A percentile compares a stretch with the other conserved stretches of the same genome.
Conservation (phyloP, 2,113 vertebrate species). For the Elaphurus davidianus region DNA sequence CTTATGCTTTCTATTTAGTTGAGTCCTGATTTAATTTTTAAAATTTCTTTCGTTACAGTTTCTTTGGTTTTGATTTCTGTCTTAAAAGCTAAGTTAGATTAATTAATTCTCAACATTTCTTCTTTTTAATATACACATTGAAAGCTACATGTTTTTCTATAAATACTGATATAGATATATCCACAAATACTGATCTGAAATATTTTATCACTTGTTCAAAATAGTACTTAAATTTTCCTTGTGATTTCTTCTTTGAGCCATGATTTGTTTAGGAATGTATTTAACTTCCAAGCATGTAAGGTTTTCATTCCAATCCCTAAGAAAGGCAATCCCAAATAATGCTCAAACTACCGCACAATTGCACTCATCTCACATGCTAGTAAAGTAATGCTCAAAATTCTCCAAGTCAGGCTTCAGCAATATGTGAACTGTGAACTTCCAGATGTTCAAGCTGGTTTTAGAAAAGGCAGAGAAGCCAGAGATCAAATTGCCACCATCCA, state of each 20-base stretch:
- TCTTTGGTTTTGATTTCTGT: background rate
- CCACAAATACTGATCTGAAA: background rate
- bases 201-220: background rate
- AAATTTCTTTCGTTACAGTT: background rate
- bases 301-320: no score
- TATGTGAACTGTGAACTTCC: no score
- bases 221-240: background rate
- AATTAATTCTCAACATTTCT: background rate
- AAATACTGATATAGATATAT: background rate
- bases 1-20: background rate
- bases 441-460: no score
- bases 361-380: no score
- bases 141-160: background rate
- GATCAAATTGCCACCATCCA: no score
- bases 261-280: background rate
- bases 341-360: no score
- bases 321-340: no score
- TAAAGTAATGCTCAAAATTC: no score
- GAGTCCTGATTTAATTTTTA: background rate
- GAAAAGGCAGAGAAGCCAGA: no score
- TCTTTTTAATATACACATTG: background rate
- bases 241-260: background rate
- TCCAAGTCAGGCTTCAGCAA: no score
- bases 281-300: background rate
- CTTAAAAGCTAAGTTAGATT: background rate